These are phyloP conservation scores for Origma solitaria DNA, from an alignment of 2,113 vertebrate species.

Conservation along the genomic window DNA sequence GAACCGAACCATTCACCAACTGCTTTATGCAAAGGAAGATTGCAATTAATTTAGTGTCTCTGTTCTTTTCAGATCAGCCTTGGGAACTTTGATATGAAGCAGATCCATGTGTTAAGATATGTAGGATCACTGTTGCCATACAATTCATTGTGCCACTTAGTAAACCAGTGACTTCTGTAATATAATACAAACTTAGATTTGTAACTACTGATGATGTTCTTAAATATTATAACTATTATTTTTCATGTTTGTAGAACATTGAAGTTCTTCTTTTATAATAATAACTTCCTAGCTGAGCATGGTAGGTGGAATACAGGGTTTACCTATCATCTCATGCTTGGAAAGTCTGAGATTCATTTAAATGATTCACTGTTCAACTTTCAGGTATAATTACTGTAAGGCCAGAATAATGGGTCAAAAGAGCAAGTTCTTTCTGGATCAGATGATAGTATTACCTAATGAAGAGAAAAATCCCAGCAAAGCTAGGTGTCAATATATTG, in stretches of 20 bases:
- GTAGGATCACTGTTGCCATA: not conserved
- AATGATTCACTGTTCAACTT: not conserved
- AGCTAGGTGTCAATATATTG: not conserved
- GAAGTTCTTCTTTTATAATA: not conserved
- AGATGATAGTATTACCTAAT: not conserved
- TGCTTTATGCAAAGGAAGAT: not conserved
- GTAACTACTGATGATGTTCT: not conserved
- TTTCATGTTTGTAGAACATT: not conserved
- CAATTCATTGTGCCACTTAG: not conserved
- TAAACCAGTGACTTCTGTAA: not conserved
- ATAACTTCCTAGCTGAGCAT: not conserved
- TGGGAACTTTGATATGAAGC: not conserved
- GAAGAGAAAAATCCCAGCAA: slow-evolving; percentile 1
- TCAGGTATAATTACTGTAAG: not conserved
- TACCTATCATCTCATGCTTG: not conserved
- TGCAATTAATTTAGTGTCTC: not conserved
- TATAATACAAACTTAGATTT: not conserved
- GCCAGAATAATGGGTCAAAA: not conserved
- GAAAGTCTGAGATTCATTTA: not conserved
- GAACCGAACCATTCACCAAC: not conserved
- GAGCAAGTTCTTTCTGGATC: not conserved
- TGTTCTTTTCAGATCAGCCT: not conserved
- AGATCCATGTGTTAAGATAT: not conserved
- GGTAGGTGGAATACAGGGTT: not conserved
- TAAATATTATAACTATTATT: not conserved